Conservation (phyloP, 2,888 invertebrate species). For the Miltochrista miniata region DNA sequence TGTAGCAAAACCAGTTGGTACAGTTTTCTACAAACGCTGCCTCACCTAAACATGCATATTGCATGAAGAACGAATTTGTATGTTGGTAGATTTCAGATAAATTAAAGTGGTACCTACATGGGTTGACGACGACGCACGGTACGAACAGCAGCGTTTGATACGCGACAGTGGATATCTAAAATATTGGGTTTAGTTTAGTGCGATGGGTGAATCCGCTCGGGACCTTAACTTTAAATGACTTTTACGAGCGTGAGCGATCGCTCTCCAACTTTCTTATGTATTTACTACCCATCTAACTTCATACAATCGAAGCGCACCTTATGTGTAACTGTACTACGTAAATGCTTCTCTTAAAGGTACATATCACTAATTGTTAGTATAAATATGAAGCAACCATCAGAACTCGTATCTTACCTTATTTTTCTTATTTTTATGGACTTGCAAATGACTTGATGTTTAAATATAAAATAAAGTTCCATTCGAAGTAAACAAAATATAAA, state of each 20-base stretch:
- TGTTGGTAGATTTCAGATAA: conserved; percentile 18
- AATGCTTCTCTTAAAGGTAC: not conserved
- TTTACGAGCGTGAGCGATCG: conserved; percentile 16
- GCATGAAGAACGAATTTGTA: conserved; percentile 13
- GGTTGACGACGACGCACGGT: conserved; percentile 4
- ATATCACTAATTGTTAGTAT: conserved; percentile 12
- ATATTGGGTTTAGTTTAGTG: conserved; percentile 7
- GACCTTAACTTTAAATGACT: conserved; percentile 18
- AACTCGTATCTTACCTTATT: conserved; percentile 9
- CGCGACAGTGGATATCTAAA: conserved; percentile 12
- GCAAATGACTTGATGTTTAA: conserved; percentile 19
- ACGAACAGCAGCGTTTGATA: conserved; percentile 26
- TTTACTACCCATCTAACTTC: conserved; percentile 1
- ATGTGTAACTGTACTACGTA: not conserved
- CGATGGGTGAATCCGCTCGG: conserved; percentile 10
- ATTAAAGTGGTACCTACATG: conserved; percentile 13
- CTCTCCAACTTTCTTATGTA: conserved; percentile 7
- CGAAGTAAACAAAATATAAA: conserved; percentile 46
- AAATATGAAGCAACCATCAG: conserved; percentile 13
- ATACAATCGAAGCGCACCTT: conserved; percentile 14
- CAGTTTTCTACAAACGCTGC: conserved; percentile 31
- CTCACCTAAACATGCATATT: conserved; percentile 13
- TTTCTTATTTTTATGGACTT: conserved; percentile 25
- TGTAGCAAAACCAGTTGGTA: conserved; percentile 32
- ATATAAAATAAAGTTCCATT: conserved; percentile 34